A percentile compares a stretch with the other conserved stretches of the same genome.
Evolutionary conservation across 2,113 vertebrate species (phyloP).

Genomic region (Tichodroma muraria): DNA sequence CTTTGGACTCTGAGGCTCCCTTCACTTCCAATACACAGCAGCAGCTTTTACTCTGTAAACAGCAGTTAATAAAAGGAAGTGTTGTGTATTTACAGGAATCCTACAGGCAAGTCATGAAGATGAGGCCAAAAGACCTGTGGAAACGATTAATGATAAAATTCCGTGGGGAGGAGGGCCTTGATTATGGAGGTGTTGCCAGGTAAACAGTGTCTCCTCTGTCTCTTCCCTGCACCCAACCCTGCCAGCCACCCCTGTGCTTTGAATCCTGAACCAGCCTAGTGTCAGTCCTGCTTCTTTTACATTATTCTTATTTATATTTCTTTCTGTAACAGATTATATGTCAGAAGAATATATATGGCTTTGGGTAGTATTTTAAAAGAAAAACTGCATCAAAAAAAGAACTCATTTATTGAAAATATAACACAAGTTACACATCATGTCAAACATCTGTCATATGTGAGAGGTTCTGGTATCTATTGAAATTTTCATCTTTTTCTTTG

Average conservation of each 20-base stretch:
- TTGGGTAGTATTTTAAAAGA: background rate
- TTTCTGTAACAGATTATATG: background rate
- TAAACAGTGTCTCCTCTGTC: constrained; percentile 38
- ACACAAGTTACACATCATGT: background rate
- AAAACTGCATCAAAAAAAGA: background rate
- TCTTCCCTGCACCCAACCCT: background rate
- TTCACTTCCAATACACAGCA: background rate
- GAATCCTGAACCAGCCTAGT: background rate
- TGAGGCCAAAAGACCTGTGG: constrained; percentile 98
- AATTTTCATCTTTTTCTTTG: background rate
- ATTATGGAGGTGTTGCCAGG: constrained; percentile 98
- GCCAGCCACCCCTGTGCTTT: background rate
- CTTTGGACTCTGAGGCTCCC: background rate
- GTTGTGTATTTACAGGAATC: constrained; percentile 80
- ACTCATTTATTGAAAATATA: background rate
- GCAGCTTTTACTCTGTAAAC: background rate
- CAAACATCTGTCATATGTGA: background rate
- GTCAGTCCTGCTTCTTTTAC: background rate
- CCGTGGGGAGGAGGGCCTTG: constrained; percentile 95
- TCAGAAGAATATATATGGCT: background rate
- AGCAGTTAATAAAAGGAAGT: background rate
- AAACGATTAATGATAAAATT: constrained; percentile 99
- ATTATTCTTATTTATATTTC: background rate
- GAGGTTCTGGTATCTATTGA: background rate
- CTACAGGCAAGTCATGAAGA: constrained; percentile 99